A percentile compares a stretch with the other conserved stretches of the same genome.
Evolutionary conservation across 2,113 vertebrate species (phyloP).

Genomic region (Acinonyx jubatus): DNA sequence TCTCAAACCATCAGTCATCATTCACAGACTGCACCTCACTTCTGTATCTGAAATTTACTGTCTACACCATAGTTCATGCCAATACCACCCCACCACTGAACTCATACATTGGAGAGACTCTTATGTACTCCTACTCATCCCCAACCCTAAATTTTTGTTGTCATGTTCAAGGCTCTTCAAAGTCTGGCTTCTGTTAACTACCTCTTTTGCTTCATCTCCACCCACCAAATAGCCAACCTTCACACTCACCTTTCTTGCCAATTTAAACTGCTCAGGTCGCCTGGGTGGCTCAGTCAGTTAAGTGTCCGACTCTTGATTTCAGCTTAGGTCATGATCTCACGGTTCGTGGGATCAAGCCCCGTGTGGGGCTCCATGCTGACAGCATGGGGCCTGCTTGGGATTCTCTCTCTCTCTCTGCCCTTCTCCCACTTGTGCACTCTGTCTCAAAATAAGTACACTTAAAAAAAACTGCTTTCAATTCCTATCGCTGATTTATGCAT

Average conservation of each 20-base stretch:
- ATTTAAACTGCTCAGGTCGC: too few relatives aligned
- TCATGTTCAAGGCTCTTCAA: background rate
- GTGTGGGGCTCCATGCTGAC: too few relatives aligned
- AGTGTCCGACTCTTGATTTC: too few relatives aligned
- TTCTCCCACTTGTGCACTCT: too few relatives aligned
- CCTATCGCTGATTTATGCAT: too few relatives aligned
- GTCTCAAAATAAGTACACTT: too few relatives aligned
- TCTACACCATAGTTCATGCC: accelerated
- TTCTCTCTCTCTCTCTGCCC: too few relatives aligned
- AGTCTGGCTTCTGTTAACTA: background rate
- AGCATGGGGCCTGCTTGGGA: too few relatives aligned
- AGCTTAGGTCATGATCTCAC: too few relatives aligned
- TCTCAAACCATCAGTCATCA: background rate
- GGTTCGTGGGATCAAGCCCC: too few relatives aligned
- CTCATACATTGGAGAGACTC: background rate
- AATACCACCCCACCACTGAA: too few relatives aligned
- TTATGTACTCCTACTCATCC: background rate
- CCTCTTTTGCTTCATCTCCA: background rate
- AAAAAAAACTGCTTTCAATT: background rate
- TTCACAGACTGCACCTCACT: background rate
- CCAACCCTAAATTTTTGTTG: background rate
- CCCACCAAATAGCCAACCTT: background rate
- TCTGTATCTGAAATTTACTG: background rate
- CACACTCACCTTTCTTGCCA: background rate
- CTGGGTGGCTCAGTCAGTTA: too few relatives aligned